A percentile compares a stretch with the other conserved stretches of the same genome.
phyloP scores from a whole-genome alignment of 2,113 vertebrate species.

The Meleagris gallopavo region DNA sequence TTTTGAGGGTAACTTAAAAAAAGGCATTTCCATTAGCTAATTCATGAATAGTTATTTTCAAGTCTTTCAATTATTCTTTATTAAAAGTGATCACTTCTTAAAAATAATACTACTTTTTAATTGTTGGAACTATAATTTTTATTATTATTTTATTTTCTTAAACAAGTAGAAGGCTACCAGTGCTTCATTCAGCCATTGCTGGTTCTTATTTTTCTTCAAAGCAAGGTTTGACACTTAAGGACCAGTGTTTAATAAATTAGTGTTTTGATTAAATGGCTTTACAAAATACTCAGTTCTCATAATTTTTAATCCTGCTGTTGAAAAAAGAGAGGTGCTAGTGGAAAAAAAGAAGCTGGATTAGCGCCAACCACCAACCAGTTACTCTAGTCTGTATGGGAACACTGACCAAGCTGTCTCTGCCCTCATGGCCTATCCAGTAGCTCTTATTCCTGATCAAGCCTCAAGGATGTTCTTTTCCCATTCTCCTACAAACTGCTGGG shows the following conservation, averaged over 20 bases:
- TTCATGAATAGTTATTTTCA: constrained; percentile 19
- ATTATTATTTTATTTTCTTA: not conserved
- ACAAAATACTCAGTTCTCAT: constrained; percentile 23
- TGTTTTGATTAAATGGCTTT: constrained; percentile 51
- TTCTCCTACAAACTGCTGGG: not conserved
- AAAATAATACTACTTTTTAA: constrained; percentile 25
- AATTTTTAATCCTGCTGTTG: constrained; percentile 50
- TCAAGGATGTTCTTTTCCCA: not conserved
- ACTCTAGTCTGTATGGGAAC: not conserved
- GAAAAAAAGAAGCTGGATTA: constrained; percentile 8
- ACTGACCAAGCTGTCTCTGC: not conserved
- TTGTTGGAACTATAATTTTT: not conserved
- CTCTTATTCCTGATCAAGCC: not conserved
- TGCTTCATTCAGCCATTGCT: not conserved
- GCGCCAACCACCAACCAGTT: not conserved
- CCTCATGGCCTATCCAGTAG: not conserved
- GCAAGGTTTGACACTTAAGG: constrained; percentile 9
- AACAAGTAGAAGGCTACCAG: constrained; percentile 6
- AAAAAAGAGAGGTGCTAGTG: constrained; percentile 18
- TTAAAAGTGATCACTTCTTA: constrained; percentile 45
- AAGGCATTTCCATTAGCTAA: constrained; percentile 23
- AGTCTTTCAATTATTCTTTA: constrained; percentile 23
- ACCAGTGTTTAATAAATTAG: constrained; percentile 50
- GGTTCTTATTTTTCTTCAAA: constrained; percentile 37
- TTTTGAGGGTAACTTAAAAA: constrained; percentile 29